Base-by-base conservation (phyloP, 2,113 vertebrate genomes). In the Phaetusa simplex region DNA sequence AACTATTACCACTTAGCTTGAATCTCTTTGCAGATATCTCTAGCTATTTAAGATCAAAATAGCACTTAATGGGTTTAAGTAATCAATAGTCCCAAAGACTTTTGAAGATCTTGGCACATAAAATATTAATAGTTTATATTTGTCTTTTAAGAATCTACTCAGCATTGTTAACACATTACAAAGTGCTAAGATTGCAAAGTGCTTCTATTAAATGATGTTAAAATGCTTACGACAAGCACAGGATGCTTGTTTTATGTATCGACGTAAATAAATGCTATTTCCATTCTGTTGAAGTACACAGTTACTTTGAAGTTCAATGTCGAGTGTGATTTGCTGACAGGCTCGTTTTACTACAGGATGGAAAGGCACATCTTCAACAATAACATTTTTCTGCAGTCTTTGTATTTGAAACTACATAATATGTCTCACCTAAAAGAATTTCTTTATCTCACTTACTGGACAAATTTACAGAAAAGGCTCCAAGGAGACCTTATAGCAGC, bases 41-140 rank as follows among this genome's bases (percentile, higher is more conserved):
- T 95, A 95, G 97, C 96, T 95, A 72, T 83, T 96, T 97, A 95
- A 95, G 97, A 98, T 98, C 98, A 98, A 98, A 99, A 98, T 94
- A 97, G 89, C 97, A 73, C 91, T 95, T 98, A 98, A 98, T 98
- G 98, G 98, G 59, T 97, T 97, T 95, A 96, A 97, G 90, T 93
- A 97, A 98, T 99, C 98, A 96, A 98, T 98, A 97, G 77, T 96
- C 96, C 96, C 98, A 97, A 98, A 98, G 98, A 97, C 94, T 95
- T 97, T 97, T 97, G 97, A 97, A 73, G 91, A 98, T 98, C 97
- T 98, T 91, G 93, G 82, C 70, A 40, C 93, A 98, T 99, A 91
- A 99, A 99, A 99, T 99, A 99, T 99, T 99, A 97, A 99, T 98
- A 78, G 74, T 91, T 96, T 96, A 55, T 97, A 79, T 97, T 98